Conservation (phyloP, 2,113 vertebrate genomes). For the Callithrix jacchus region DNA sequence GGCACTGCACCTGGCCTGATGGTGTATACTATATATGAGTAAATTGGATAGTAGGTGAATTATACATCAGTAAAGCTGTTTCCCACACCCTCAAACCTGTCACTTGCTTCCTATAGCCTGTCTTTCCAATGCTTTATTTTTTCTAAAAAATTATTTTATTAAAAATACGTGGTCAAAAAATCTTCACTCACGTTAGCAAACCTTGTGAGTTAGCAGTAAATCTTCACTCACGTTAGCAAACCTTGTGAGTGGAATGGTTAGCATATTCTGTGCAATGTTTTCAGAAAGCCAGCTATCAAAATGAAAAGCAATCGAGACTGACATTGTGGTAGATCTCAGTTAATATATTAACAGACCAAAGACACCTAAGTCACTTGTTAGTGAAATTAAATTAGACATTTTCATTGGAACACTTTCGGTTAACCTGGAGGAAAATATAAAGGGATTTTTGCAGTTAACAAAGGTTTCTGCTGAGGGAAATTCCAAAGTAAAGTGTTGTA, state of each 20-base stretch:
- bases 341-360: slow-evolving; percentile 42
- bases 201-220: background rate
- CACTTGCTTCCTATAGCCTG: background rate
- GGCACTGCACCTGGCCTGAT: too few species aligned
- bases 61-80: background rate
- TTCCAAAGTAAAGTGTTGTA: background rate
- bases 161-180: background rate
- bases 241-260: background rate
- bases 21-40: background rate
- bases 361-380: background rate
- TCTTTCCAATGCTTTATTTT: background rate
- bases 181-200: background rate
- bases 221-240: background rate
- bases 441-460: background rate
- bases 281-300: background rate
- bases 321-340: background rate
- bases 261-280: background rate
- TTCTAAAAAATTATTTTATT: slow-evolving; percentile 23
- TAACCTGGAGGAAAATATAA: background rate
- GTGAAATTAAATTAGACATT: background rate
- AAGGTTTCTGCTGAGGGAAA: background rate
- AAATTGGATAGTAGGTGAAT: background rate
- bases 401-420: slow-evolving; percentile 9
- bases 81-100: background rate
- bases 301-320: background rate